Percentiles rank a stretch among this genome's conserved stretches.
Conservation (phyloP, 2,113 vertebrate genomes). For the Chaetorhynchus papuensis region DNA sequence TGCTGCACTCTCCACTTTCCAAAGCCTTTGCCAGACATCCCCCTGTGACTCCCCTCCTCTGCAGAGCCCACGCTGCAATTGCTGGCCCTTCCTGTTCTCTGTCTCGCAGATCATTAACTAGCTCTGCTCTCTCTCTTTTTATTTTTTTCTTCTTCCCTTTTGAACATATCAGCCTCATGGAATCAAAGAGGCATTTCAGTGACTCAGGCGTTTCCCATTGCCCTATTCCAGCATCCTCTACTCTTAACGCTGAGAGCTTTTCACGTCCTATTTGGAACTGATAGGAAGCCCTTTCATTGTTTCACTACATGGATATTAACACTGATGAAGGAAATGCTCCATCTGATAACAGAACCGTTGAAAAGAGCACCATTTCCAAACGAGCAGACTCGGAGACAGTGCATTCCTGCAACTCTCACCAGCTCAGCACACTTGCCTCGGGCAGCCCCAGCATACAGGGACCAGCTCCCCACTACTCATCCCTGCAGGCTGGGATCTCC, state of each 20-base stretch:
- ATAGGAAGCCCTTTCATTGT: constrained; percentile 86
- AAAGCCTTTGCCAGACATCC: neutral
- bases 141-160: constrained; percentile 54
- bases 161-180: constrained; percentile 63
- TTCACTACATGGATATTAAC: constrained; percentile 80
- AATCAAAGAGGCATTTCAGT: constrained; percentile 80
- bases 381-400: constrained; percentile 41
- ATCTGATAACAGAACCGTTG: constrained; percentile 81
- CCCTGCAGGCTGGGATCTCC: neutral
- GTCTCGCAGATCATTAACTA: constrained; percentile 33
- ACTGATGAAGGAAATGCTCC: constrained; percentile 82
- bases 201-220: constrained; percentile 85
- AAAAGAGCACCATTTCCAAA: constrained; percentile 73
- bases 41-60: neutral
- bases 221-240: constrained; percentile 82
- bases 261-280: constrained; percentile 82
- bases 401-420: constrained; percentile 33
- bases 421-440: neutral
- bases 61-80: neutral
- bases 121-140: constrained; percentile 24
- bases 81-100: constrained; percentile 56
- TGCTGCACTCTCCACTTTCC: neutral
- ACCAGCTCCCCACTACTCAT: neutral
- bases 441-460: neutral
- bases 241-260: constrained; percentile 78